Evolutionary conservation across 2,113 vertebrate genomes (phyloP), one percentile per base, ranked within the genome.

Genomic region (Albula goreensis): DNA sequence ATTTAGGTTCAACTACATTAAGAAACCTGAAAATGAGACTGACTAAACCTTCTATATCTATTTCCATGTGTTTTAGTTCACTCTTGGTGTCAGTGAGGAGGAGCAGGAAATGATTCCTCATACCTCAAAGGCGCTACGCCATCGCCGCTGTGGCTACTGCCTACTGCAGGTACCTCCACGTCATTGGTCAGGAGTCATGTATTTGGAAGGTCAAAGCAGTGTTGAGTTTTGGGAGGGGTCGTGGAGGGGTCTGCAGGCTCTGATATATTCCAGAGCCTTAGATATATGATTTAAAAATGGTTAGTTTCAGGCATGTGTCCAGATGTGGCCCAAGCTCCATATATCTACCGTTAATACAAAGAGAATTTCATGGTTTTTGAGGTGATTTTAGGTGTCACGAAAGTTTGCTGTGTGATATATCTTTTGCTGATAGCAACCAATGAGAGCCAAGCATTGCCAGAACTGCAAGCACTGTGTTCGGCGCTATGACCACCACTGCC

Each of bases 401-500:
- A 41, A 41, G 31, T 41, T 41, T 41, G 31, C 31, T 41, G 0
- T 41, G 31, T 41, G 31, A 41, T 41, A 41, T 41, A 41, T 41
- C 31, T 41, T 41, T 41, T 41, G 31, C 31, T 41, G 31, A 41
- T 41, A 99, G 98, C 97, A 98, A 90, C 98, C 98, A 22, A 96
- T 99, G 95, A 93, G 98, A 83, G 96, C 98, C 41, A 97, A 93
- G 87, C 98, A 99, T 91, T 99, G 98, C 91, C 96, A 94, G 83
- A 94, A 95, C 0, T 99, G 98, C 91, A 96, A 93, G 50, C 97
- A 94, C 91, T 99, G 98, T 0, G 97, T 99, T 1, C 96, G 97
- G 4, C 96, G 98, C 10, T 99, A 96, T 0, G 98, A 99, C 92
- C 98, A 99, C 83, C 98, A 99, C 93, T 99, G 98, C 83, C 98